A percentile compares a stretch with the other conserved stretches of the same genome.
phyloP scores from a whole-genome alignment of 2,797 vertebrate genomes.

The Thunnus albacares region DNA sequence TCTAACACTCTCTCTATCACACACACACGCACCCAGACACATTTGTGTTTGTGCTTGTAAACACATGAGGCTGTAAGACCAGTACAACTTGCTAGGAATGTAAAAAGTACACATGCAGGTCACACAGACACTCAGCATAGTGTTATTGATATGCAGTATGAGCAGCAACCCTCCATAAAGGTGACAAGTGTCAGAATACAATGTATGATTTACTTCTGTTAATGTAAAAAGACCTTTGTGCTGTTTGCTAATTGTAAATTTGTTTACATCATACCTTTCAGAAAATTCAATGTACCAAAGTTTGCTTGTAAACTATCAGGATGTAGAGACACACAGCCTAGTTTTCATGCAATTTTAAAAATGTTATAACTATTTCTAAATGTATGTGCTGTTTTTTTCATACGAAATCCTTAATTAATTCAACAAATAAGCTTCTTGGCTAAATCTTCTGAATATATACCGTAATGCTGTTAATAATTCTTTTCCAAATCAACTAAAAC shows the following conservation, averaged over 20 bases:
- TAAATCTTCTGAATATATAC: neutral
- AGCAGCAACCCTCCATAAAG: too few species aligned
- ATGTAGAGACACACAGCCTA: neutral
- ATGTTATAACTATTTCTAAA: neutral
- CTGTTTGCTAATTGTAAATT: too few species aligned
- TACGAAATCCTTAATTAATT: neutral
- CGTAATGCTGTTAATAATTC: neutral
- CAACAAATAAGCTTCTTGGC: neutral
- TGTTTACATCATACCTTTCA: too few species aligned
- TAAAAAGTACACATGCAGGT: conserved; percentile 18
- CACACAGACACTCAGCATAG: neutral
- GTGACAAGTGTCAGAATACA: neutral
- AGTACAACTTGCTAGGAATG: conserved; percentile 29
- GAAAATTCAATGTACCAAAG: neutral
- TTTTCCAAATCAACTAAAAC: neutral
- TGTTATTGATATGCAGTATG: neutral
- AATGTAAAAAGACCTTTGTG: too few species aligned
- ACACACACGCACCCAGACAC: neutral
- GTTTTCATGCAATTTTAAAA: too few species aligned
- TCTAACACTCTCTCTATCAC: neutral
- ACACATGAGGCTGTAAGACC: conserved; percentile 7
- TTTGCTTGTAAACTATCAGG: neutral
- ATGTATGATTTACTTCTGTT: too few species aligned
- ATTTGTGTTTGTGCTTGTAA: conserved; percentile 16
- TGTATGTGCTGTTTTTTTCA: neutral